Base-by-base conservation (phyloP, 35 echinoderm and acorn worm species). In the Strongylocentrotus purpuratus region DNA sequence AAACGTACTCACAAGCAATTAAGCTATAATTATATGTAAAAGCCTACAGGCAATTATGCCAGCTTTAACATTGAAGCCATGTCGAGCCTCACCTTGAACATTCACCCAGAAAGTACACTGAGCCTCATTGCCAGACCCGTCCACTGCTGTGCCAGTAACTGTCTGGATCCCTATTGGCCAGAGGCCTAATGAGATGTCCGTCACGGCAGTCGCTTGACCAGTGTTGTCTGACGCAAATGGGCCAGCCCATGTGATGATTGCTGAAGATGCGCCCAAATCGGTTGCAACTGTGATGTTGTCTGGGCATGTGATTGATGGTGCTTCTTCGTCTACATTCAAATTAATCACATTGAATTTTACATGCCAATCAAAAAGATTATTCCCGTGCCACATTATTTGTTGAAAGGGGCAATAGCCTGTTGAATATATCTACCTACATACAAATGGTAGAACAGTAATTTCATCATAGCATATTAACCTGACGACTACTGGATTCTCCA, bases 71-170 rank as follows among this genome's bases (percentile, higher is more conserved):
- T 28, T 78, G 25, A 78, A 78, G 18, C 32, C 32, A 89, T 35
- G n/a, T n/a, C n/a, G 32, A 89, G 4, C 45, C 87, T 89, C 17
- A 93, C 91, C 91, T 93, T 93, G 91, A 13, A 93, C 91, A 33
- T 33, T 93, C 33, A 93, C 48, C n/a, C 15, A 10, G 48, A 93
- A 93, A 33, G 46, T 48, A 58, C 91, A 93, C 28, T 93, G 91
- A 12, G 91, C 91, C 48, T 47, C 48, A 58, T 93, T 93, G 46
- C 91, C 91, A 47, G 91, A 50, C 46, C 18, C 45, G n/a, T 93
- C 91, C 48, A 93, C 47, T 4, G 91, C 91, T 58, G 47, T 93
- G 6, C 18, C 48, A 25, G 4, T 93, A 18, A 93, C 91, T 17
- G 25, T 93, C 31, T 48, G 8, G 91, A 47, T 58, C 10, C 91